Evolutionary conservation across 2,888 invertebrate genomes (phyloP).

Genomic region (Trissolcus japonicus): DNA sequence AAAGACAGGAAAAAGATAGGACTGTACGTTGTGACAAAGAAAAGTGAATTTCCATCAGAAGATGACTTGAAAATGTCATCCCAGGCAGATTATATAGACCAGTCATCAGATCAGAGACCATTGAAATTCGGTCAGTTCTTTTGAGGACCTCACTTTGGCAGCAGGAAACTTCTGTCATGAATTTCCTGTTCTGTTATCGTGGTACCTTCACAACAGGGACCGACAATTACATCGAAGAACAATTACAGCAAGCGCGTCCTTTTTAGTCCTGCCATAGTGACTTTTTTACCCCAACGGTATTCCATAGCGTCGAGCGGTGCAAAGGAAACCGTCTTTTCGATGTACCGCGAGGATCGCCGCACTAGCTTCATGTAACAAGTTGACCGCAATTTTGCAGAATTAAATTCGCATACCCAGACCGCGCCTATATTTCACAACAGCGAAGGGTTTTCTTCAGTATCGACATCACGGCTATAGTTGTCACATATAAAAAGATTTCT

Average conservation of each 20-base stretch:
- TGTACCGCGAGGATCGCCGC: conserved; percentile 48
- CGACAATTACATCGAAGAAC: conserved; percentile 72
- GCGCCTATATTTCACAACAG: conserved; percentile 18
- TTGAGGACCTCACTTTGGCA: conserved; percentile 21
- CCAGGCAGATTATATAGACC: too few relatives aligned
- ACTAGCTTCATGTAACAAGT: conserved; percentile 28
- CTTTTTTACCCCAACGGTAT: conserved; percentile 67
- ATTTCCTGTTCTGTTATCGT: conserved; percentile 49
- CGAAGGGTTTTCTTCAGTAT: background rate
- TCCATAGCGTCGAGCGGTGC: conserved; percentile 63
- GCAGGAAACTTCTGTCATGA: conserved; percentile 49
- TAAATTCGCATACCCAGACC: conserved; percentile 38
- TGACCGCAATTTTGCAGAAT: conserved; percentile 55
- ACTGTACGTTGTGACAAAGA: too few relatives aligned
- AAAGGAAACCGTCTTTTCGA: conserved; percentile 64
- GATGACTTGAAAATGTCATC: too few relatives aligned
- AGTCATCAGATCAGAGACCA: background rate
- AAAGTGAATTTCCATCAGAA: too few relatives aligned
- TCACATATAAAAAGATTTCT: too few relatives aligned
- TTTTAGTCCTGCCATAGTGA: conserved; percentile 63
- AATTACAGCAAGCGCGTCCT: conserved; percentile 72
- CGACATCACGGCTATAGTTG: too few relatives aligned
- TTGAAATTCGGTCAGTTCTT: conserved; percentile 29
- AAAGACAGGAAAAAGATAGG: too few relatives aligned
- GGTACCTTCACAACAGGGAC: conserved; percentile 40